Conservation (phyloP, 2,113 vertebrate species). For the Daubentonia madagascariensis region DNA sequence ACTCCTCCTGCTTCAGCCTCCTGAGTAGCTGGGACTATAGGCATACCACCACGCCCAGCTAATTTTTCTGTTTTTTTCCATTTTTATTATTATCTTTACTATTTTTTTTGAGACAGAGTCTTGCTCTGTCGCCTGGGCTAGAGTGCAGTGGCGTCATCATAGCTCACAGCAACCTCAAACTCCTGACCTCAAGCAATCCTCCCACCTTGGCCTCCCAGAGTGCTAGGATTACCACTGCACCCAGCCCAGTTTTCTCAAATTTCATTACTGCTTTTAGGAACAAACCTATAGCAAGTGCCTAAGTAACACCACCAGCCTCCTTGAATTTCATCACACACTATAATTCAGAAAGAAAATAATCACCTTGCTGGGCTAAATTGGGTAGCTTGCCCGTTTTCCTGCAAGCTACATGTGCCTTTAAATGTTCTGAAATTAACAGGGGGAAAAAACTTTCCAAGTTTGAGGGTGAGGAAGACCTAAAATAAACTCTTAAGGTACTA, state of each 20-base stretch:
- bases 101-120: too few relatives aligned
- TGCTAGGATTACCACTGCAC: too few relatives aligned
- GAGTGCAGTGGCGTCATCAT: too few relatives aligned
- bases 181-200: too few relatives aligned
- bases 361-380: fast-evolving
- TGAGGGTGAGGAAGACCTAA: conserved; percentile 19
- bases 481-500: conserved; percentile 36
- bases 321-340: background rate
- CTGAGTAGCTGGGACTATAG: too few relatives aligned
- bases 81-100: too few relatives aligned
- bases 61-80: too few relatives aligned
- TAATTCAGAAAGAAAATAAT: background rate
- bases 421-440: background rate
- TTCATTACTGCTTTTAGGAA: background rate
- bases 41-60: too few relatives aligned
- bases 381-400: background rate
- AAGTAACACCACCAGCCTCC: background rate
- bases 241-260: background rate
- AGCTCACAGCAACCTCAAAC: too few relatives aligned
- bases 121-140: too few relatives aligned
- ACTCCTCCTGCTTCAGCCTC: too few relatives aligned
- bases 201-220: too few relatives aligned
- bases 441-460: background rate
- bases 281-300: background rate
- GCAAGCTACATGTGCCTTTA: background rate